These are phyloP conservation scores for Tenthredo distinguenda DNA, from an alignment of 2,888 invertebrate genomes.

Conservation along the genomic window DNA sequence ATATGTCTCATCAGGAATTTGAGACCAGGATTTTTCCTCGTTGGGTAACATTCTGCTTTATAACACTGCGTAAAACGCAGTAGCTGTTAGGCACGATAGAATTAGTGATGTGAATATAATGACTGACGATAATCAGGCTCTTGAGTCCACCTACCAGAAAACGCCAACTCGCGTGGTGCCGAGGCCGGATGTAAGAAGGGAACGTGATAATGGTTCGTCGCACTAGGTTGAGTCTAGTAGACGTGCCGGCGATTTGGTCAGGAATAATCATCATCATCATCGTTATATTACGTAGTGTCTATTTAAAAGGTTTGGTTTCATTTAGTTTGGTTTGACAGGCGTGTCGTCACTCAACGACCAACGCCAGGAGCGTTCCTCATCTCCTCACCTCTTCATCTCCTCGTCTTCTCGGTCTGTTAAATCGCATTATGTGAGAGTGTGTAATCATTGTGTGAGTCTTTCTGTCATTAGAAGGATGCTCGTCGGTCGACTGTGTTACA, in stretches of 20 bases:
- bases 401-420: neutral
- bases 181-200: conserved; percentile 22
- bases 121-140: neutral
- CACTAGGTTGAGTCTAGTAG: neutral
- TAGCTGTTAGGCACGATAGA: neutral
- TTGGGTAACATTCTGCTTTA: neutral
- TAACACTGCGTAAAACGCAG: neutral
- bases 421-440: conserved; percentile 17
- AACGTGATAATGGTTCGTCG: conserved; percentile 8
- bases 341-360: conserved; percentile 47
- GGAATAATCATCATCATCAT: conserved; percentile 25
- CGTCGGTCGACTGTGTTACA: conserved; percentile 41
- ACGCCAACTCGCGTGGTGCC: conserved; percentile 28
- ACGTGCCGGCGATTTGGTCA: neutral
- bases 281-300: conserved; percentile 39
- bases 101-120: conserved; percentile 20
- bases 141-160: conserved; percentile 36
- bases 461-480: conserved; percentile 40
- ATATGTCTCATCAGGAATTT: neutral
- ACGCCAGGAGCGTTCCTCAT: conserved; percentile 44
- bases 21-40: neutral
- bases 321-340: conserved; percentile 46
- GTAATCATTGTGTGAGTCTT: conserved; percentile 16
- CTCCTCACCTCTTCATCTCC: conserved; percentile 11
- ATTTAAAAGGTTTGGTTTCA: conserved; percentile 32